A percentile compares a stretch with the other conserved stretches of the same genome.
Evolutionary conservation across 2,797 vertebrate genomes (phyloP).

Genomic region (Adrianichthys oophorus): DNA sequence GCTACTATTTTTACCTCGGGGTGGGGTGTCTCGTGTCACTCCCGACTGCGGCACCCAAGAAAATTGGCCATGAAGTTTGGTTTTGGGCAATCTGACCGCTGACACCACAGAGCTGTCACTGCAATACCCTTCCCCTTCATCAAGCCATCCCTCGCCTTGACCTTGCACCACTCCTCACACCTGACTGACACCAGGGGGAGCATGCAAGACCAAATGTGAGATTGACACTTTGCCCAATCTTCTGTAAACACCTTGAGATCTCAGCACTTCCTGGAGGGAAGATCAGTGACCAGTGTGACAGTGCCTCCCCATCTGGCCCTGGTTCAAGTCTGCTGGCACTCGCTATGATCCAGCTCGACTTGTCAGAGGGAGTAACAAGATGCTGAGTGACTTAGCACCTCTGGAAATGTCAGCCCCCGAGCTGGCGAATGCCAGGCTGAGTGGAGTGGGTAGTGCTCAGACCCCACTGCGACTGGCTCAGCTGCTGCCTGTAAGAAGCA

Average conservation of each 20-base stretch:
- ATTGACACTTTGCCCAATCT: constrained; percentile 69
- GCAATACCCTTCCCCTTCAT: constrained; percentile 69
- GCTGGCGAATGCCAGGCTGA: constrained; percentile 60
- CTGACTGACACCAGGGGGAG: constrained; percentile 65
- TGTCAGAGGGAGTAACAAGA: constrained; percentile 79
- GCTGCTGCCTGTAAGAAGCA: constrained; percentile 63
- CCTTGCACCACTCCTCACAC: constrained; percentile 65
- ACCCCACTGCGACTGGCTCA: constrained; percentile 56
- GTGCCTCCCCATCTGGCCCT: constrained; percentile 54
- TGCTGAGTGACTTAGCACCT: constrained; percentile 81
- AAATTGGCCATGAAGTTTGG: constrained; percentile 71
- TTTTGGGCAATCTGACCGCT: constrained; percentile 77
- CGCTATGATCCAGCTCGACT: constrained; percentile 60
- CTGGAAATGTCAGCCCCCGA: constrained; percentile 80
- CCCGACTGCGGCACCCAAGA: constrained; percentile 55
- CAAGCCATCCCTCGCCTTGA: constrained; percentile 38
- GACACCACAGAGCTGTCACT: constrained; percentile 78
- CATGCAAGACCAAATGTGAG: constrained; percentile 54
- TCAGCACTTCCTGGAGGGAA: constrained; percentile 65
- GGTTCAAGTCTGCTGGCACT: constrained; percentile 58
- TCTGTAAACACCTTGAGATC: constrained; percentile 79
- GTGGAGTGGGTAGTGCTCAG: constrained; percentile 46
- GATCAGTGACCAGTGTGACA: constrained; percentile 72
- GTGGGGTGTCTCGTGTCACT: constrained; percentile 55
- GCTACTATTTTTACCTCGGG: constrained; percentile 59